Base-by-base conservation (phyloP, 2,797 vertebrate species). In the Mastacembelus armatus region DNA sequence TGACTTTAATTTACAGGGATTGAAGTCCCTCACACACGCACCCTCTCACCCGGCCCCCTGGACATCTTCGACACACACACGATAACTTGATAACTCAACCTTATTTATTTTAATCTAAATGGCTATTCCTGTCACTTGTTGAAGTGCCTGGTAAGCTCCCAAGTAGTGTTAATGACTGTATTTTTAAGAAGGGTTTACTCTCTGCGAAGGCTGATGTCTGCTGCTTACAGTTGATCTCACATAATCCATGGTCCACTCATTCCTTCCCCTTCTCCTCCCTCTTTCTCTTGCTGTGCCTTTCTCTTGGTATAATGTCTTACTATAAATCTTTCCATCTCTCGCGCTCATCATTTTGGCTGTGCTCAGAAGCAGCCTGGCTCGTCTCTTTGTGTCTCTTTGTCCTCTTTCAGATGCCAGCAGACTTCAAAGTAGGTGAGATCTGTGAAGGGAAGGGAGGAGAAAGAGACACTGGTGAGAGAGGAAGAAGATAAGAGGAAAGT, bases 381-480 rank as follows among this genome's bases (percentile, higher is more conserved):
- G 1, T 68, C 63, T 49, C 66, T 71, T 76, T 82, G 77, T 78
- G n/a, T n/a, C n/a, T n/a, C n/a, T n/a, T n/a, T n/a, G n/a, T n/a
- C 61, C 65, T 42, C 63, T 54, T 50, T 85, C 50, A 67, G 58
- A 84, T 15, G 57, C 71, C 72, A 58, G 80, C 65, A 27, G 58
- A 82, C 85, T 85, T 91, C 85, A 88, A 87, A 88, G 85, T 52
- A 47, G 64, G 30, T 14, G 33, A 67, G 29, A 36, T 63, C 36
- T 24, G 35, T 57, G 71, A 73, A 60, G 40, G 30, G 47, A 59
- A 16, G 29, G 50, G 16, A 40, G 60, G 51, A 26, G 40, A 78
- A 58, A 64, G 27, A 72, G 42, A 40, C 6, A 18, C 10, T 14
- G 36, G 6, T 33, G 43, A 55, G 26, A 32, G 36, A 15, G 15